These are phyloP conservation scores for Drosophila melanosoma DNA, from an alignment of 2,888 invertebrate genomes.

Conservation along the genomic window DNA sequence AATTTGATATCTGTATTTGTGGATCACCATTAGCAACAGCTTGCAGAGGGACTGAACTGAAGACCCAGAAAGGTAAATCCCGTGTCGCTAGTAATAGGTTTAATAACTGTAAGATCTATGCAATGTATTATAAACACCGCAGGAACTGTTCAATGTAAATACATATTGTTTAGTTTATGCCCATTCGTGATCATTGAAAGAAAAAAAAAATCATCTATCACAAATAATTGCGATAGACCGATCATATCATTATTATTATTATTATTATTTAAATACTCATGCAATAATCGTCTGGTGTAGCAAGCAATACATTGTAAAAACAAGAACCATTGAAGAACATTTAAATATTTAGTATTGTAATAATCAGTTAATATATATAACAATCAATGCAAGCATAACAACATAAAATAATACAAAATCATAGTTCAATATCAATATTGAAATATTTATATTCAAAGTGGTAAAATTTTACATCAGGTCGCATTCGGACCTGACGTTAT, in stretches of 20 bases:
- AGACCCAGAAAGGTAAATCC: constrained; percentile 40
- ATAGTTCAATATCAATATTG: constrained; percentile 10
- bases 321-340: constrained; percentile 5
- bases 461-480: constrained; percentile 63
- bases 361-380: constrained; percentile 14
- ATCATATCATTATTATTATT: neutral
- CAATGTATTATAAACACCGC: constrained; percentile 46
- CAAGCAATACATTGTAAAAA: constrained; percentile 26
- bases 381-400: constrained; percentile 28
- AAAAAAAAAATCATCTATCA: constrained; percentile 1
- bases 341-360: constrained; percentile 20
- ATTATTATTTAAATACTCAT: constrained; percentile 19
- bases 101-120: constrained; percentile 17
- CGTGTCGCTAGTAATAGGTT: constrained; percentile 17
- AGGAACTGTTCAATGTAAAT: constrained; percentile 45
- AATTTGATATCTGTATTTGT: constrained; percentile 13
- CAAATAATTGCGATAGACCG: constrained; percentile 5
- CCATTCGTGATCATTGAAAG: constrained; percentile 28
- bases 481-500: constrained; percentile 13
- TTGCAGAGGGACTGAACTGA: neutral
- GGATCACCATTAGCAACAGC: neutral
- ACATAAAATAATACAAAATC: constrained; percentile 12
- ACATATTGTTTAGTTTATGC: constrained; percentile 39
- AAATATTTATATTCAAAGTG: constrained; percentile 78
- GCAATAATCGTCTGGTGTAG: constrained; percentile 16